Percentiles rank a stretch among this genome's conserved stretches.
Conservation (phyloP, 2,797 vertebrate genomes). For the Macrochelys suwanniensis region DNA sequence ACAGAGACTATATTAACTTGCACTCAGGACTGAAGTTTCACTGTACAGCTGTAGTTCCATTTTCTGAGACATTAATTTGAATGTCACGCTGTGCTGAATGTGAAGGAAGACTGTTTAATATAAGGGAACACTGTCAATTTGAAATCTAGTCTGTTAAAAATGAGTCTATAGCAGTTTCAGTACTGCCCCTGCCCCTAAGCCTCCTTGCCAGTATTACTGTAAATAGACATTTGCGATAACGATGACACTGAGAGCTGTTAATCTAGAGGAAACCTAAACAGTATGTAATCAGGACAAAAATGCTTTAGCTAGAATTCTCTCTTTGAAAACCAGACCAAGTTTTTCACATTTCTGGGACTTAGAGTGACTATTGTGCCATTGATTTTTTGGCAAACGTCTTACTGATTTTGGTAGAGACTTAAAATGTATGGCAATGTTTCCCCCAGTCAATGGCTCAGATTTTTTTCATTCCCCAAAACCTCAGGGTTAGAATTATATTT, state of each 20-base stretch:
- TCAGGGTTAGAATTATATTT: neutral
- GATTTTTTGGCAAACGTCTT: neutral
- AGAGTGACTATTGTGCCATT: neutral
- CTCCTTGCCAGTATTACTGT: neutral
- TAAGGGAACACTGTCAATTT: neutral
- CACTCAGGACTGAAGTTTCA: neutral
- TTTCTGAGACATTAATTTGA: neutral
- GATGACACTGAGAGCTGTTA: neutral
- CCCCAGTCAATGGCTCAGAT: neutral
- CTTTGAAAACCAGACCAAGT: neutral
- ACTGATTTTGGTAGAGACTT: neutral
- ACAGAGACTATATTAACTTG: neutral
- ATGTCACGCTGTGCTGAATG: neutral
- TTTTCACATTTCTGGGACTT: neutral
- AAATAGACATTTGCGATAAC: neutral
- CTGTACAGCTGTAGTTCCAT: neutral
- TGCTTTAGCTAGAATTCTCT: neutral
- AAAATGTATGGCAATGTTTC: neutral
- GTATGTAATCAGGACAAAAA: neutral
- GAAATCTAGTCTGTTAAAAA: constrained; percentile 18
- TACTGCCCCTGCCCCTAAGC: neutral
- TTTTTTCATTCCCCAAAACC: neutral
- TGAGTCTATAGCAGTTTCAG: accelerated
- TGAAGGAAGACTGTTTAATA: neutral
- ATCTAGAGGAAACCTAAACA: neutral